A percentile compares a stretch with the other conserved stretches of the same genome.
These are phyloP conservation scores for Bathynomus jamesi DNA, from an alignment of 1,140 invertebrate genomes.

Conservation along the genomic window DNA sequence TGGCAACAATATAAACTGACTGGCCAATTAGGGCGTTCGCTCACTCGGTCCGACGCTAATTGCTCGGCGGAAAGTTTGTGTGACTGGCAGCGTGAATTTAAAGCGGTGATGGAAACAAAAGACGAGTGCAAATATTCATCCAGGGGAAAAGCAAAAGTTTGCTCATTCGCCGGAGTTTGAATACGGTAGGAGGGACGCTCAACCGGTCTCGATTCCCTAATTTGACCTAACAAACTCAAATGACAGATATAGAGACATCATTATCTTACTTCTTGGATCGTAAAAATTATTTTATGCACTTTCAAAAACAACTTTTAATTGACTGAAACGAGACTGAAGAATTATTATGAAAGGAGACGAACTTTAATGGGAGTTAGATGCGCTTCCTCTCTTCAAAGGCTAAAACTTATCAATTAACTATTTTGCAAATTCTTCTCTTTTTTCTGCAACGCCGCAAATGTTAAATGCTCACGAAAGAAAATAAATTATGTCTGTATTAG, in stretches of 20 bases:
- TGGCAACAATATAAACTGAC: slow-evolving; percentile 33
- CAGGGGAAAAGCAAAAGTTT: too few species aligned
- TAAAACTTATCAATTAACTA: neutral
- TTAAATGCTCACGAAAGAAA: neutral
- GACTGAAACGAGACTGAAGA: neutral
- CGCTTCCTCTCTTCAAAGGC: neutral
- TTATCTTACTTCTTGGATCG: neutral
- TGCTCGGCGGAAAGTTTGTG: slow-evolving; percentile 5
- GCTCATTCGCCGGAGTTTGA: too few species aligned
- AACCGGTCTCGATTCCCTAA: too few species aligned
- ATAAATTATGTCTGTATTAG: neutral
- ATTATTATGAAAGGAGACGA: neutral
- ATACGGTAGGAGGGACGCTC: too few species aligned
- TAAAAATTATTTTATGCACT: neutral
- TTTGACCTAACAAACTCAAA: neutral
- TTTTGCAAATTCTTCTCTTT: neutral
- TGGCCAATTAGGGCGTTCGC: slow-evolving; percentile 26
- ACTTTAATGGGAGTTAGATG: neutral
- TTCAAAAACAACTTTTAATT: neutral
- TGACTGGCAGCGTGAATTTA: neutral
- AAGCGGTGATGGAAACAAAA: too few species aligned
- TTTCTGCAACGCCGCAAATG: neutral
- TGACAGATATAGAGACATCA: neutral
- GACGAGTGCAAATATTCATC: too few species aligned
- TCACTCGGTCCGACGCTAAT: slow-evolving; percentile 12